Evolutionary conservation across 2,888 invertebrate genomes (phyloP), one percentile per base, ranked within the genome.

Genomic region (Lepetodrilus schrolli): DNA sequence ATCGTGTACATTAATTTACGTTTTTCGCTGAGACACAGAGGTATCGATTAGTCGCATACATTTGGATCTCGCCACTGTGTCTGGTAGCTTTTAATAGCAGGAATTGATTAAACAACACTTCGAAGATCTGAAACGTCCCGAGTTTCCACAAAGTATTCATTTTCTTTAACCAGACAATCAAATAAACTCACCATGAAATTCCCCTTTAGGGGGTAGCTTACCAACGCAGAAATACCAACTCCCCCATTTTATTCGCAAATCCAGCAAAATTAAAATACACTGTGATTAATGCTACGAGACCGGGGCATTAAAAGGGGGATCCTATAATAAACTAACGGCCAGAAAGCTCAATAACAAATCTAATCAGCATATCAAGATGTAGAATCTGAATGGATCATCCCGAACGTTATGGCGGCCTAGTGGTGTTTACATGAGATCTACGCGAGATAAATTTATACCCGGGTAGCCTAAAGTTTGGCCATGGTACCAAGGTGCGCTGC

Each of bases 181-280:
- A 58, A 58, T 58, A 58, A 34, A 26, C 26, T 58, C 58, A 30
- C 58, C 58, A 58, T 58, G 58, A 58, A 58, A 58, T 58, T 58
- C 58, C 17, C 26, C 58, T 30, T n/a, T 30, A 58, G 58, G 58
- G 58, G 58, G 30, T 13, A 58, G 13, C 30, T 17, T 30, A 58
- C 26, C 34, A 58, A 58, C 34, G 58, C 30, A 17, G 30, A 58
- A 30, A 58, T 30, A 30, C 30, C 34, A 10, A 58, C 23, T 30
- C 17, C 43, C n/a, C 43, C 43, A n/a, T n/a, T 43, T 17, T 17
- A 13, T 17, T 30, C 26, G 26, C 17, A 58, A 58, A 58, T 58
- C 58, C 58, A 30, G 17, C 58, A 30, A 58, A 58, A 58, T 58
- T 58, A 34, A 58, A 58, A 58, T 58, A 43, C 13, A 34, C 17